Conservation (phyloP, 2,113 vertebrate genomes). For the Ctenomys sociabilis region DNA sequence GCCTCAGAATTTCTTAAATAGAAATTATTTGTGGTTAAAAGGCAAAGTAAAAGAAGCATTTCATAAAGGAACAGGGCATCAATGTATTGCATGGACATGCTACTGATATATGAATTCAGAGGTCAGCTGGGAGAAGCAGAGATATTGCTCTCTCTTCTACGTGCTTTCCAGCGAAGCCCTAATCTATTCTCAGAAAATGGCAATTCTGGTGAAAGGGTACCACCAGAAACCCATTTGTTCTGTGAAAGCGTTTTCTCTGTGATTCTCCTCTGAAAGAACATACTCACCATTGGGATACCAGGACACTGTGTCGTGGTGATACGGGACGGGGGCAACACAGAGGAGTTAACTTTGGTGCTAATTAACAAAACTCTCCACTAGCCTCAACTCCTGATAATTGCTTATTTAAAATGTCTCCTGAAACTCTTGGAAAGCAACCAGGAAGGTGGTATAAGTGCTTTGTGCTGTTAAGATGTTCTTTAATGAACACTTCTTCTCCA, state of each 20-base stretch:
- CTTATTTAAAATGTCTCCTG: constrained; percentile 65
- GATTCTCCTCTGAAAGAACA: neutral
- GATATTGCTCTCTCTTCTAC: neutral
- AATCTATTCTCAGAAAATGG: neutral
- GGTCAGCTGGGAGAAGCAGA: neutral
- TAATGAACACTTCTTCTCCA: constrained; percentile 61
- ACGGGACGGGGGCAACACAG: neutral
- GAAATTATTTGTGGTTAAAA: neutral
- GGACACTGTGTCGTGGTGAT: neutral
- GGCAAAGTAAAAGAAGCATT: neutral
- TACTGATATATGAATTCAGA: neutral
- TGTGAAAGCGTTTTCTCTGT: neutral
- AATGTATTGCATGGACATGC: neutral
- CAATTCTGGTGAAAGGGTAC: neutral
- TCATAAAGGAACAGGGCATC: neutral
- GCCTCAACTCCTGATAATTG: constrained; percentile 72
- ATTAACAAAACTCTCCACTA: neutral
- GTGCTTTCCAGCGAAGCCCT: neutral
- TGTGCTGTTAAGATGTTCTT: constrained; percentile 47
- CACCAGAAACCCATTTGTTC: neutral
- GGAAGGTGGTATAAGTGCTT: neutral
- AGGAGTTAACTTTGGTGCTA: neutral
- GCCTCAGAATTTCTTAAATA: neutral
- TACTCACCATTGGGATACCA: neutral
- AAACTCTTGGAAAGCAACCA: constrained; percentile 58